These are phyloP conservation scores for Papilio polytes DNA, from an alignment of 1,140 invertebrate genomes.

Conservation along the genomic window DNA sequence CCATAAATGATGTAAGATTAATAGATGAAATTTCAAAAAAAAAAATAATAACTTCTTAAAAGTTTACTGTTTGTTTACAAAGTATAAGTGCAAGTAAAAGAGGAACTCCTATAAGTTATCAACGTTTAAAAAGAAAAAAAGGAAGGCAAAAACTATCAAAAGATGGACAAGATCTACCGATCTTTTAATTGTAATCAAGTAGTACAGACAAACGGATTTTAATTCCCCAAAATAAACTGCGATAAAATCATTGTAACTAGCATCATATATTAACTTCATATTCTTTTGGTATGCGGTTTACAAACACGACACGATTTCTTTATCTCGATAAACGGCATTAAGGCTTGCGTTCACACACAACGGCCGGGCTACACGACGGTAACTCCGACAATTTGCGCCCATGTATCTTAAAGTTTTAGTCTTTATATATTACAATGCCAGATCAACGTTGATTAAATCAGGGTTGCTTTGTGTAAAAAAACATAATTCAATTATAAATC, in stretches of 20 bases:
- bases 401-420: slow-evolving; percentile 72
- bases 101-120: too few species aligned
- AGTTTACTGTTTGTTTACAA: background rate
- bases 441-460: slow-evolving; percentile 57
- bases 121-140: background rate
- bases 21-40: background rate
- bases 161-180: background rate
- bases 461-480: slow-evolving; percentile 49
- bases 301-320: slow-evolving; percentile 23
- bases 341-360: slow-evolving; percentile 10
- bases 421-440: slow-evolving; percentile 70
- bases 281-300: slow-evolving; percentile 21
- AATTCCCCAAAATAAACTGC: background rate
- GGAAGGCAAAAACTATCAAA: background rate
- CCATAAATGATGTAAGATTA: too few species aligned
- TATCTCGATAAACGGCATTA: slow-evolving; percentile 14
- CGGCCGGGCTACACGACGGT: background rate
- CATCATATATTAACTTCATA: slow-evolving; percentile 1
- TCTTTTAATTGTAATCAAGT: background rate
- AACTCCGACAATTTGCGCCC: slow-evolving; percentile 46
- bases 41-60: background rate
- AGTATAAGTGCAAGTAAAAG: background rate
- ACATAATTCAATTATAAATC: background rate
- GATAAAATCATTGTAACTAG: background rate
- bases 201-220: background rate